A percentile compares a stretch with the other conserved stretches of the same genome.
Evolutionary conservation across 2,797 vertebrate genomes (phyloP).

Genomic region (Psittacula echo): DNA sequence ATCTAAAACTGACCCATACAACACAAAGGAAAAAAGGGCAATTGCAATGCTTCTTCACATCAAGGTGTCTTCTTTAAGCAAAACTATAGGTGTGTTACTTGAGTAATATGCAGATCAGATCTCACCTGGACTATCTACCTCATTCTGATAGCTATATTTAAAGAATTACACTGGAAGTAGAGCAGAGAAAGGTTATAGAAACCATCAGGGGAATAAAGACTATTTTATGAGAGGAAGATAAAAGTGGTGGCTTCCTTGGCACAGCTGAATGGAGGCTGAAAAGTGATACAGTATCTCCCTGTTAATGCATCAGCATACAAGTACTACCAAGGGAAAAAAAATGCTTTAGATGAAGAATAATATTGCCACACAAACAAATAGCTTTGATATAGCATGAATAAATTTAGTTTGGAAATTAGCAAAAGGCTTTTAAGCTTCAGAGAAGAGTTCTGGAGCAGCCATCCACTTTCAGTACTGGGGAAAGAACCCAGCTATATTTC

Average conservation of each 20-base stretch:
- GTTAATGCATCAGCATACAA: not conserved
- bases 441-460: not conserved
- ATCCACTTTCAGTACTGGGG: not conserved
- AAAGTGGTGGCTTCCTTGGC: not conserved
- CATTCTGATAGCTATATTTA: not conserved
- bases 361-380: not conserved
- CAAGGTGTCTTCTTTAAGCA: not conserved
- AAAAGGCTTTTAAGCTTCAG: not conserved
- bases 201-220: not conserved
- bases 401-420: not conserved
- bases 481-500: not conserved
- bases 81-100: not conserved
- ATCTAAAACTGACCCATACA: not conserved
- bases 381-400: not conserved
- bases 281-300: not conserved
- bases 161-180: not conserved
- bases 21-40: not conserved
- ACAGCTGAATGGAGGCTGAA: not conserved
- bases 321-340: not conserved
- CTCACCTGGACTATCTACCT: not conserved
- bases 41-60: not conserved
- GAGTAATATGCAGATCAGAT: not conserved
- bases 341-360: not conserved
- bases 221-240: not conserved
- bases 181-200: not conserved